These are phyloP conservation scores for Antechinus flavipes DNA, from an alignment of 2,113 vertebrate species.

Conservation along the genomic window DNA sequence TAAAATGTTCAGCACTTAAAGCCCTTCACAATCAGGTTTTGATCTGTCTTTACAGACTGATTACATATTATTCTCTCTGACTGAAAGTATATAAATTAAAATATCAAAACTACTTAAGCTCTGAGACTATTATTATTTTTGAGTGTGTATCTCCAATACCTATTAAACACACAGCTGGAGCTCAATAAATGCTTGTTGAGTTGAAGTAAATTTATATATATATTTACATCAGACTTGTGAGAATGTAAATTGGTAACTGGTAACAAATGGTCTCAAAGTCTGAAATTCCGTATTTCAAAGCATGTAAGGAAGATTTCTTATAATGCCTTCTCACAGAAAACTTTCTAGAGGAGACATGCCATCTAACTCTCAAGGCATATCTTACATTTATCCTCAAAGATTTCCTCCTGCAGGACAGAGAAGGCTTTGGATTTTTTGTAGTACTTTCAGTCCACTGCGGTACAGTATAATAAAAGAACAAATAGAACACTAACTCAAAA, in stretches of 20 bases:
- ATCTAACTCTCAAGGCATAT: neutral
- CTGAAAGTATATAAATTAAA: neutral
- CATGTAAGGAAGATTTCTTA: neutral
- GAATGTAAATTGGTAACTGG: neutral
- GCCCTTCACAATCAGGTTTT: neutral
- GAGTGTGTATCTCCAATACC: neutral
- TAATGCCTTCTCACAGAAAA: neutral
- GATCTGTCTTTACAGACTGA: neutral
- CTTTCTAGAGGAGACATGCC: neutral
- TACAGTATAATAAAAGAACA: neutral
- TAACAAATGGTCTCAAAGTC: neutral
- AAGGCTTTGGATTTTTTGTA: neutral
- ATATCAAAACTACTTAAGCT: neutral
- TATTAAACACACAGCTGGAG: neutral
- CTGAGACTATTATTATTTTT: neutral
- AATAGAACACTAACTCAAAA: neutral
- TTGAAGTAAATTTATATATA: neutral
- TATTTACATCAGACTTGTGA: neutral
- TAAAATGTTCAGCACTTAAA: neutral
- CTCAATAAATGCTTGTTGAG: neutral
- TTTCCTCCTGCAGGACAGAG: neutral
- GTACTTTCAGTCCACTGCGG: conserved; percentile 19
- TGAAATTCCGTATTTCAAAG: neutral
- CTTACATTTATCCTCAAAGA: too few relatives aligned
- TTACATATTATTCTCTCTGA: neutral